A percentile compares a stretch with the other conserved stretches of the same genome.
Conservation (phyloP, 1,140 invertebrate genomes). For the Apolygus lucorum region DNA sequence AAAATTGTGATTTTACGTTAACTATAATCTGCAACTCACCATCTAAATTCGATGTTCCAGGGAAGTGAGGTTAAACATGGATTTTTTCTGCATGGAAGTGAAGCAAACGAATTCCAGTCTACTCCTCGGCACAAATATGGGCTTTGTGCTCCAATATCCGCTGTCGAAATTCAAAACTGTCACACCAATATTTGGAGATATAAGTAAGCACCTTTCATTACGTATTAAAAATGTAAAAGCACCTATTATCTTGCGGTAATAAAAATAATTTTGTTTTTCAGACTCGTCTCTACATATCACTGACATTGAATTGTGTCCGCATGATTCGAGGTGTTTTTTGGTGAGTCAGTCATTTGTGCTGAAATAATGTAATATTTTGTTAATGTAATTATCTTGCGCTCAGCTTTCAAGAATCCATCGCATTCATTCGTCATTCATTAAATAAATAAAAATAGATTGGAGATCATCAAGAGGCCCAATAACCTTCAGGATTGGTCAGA, state of each 20-base stretch:
- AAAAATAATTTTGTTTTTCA: background rate
- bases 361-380: background rate
- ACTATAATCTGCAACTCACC: too few relatives aligned
- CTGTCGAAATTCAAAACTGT: background rate
- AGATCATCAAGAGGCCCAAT: background rate
- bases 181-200: background rate
- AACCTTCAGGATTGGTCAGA: too few relatives aligned
- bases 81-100: background rate
- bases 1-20: too few relatives aligned
- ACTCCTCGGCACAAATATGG: constrained; percentile 7
- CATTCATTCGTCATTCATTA: background rate
- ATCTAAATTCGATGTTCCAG: too few relatives aligned
- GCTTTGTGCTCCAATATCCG: background rate
- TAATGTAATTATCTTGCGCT: background rate
- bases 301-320: background rate
- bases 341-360: background rate
- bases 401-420: background rate
- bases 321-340: background rate
- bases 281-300: background rate
- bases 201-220: background rate
- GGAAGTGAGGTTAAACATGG: constrained; percentile 10
- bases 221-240: background rate
- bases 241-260: background rate
- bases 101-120: background rate
- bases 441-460: background rate